Base-by-base conservation (phyloP, 2,888 invertebrate species). In the Pseudococcus jackbeardsleyi region DNA sequence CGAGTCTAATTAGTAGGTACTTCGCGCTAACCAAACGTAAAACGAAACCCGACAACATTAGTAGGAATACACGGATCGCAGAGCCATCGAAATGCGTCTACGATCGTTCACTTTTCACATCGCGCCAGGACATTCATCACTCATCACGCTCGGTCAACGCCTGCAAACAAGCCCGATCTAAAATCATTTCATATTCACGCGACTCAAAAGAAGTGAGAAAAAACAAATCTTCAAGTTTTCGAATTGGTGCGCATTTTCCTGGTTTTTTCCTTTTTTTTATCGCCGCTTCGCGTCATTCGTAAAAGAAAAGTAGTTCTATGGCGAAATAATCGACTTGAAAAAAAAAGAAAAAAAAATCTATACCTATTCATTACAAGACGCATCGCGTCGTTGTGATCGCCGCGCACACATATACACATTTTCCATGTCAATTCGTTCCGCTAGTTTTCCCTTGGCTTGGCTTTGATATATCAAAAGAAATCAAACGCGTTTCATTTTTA, bases 371-470 rank as follows among this genome's bases (percentile, higher is more conserved):
- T 68, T 68, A 68, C 26, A 26, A 68, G 68, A 68, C 22, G 68
- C 68, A 68, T 68, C 68, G 9, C n/a, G 50, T 50, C 50, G 50
- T 50, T 72, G 33, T 33, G 72, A 72, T 39, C 33, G 39, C 17
- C 54, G n/a, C 54, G 26, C n/a, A 42, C 11, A 77, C 9, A n/a
- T n/a, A 77, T 42, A 26, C 77, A 42, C 77, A 42, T 77, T 77
- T 77, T 77, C 77, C 77, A 77, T 26, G 77, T 77, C 77, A 33
- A 77, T 77, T 77, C 77, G 77, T 77, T 77, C 77, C 77, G 77
- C 77, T 77, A 77, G 77, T 77, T 77, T 77, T 77, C 77, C 77
- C 77, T 77, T 42, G 33, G 33, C n/a, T 33, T 72, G 22, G 54
- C 54, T 54, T 54, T 54, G 54, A 54, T 54, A n/a, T 54, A 54